A percentile compares a stretch with the other conserved stretches of the same genome.
Conservation (phyloP, 2,797 vertebrate genomes). For the Propithecus deckenii region DNA sequence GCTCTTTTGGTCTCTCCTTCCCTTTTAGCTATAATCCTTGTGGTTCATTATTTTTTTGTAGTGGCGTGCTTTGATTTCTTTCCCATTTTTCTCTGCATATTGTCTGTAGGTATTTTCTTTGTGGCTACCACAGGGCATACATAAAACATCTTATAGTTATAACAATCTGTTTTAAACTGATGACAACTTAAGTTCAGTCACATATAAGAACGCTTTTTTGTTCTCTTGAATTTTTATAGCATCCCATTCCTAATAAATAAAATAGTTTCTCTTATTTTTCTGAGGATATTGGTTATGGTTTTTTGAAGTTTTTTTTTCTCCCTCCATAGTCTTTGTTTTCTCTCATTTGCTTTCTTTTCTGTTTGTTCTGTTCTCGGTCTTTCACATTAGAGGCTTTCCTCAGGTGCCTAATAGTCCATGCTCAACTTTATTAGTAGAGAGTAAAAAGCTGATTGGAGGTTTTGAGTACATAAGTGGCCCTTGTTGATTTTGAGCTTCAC, state of each 20-base stretch:
- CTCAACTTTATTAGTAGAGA: constrained; percentile 12
- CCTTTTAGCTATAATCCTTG: neutral
- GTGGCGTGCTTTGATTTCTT: constrained; percentile 4
- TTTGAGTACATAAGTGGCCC: neutral
- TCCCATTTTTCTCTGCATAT: constrained; percentile 37
- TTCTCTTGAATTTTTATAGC: constrained; percentile 7
- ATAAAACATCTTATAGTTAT: neutral
- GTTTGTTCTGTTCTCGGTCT: neutral
- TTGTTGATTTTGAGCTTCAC: constrained; percentile 39
- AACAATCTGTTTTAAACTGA: constrained; percentile 11
- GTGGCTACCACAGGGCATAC: neutral
- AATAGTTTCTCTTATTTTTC: constrained; percentile 13
- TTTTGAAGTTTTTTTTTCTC: neutral
- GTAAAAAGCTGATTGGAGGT: neutral
- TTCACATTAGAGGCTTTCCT: constrained; percentile 49
- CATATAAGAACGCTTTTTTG: neutral
- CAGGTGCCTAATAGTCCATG: constrained; percentile 18
- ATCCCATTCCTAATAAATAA: neutral
- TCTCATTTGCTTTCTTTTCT: constrained; percentile 30
- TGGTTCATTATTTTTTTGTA: neutral
- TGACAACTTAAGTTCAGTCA: constrained; percentile 8
- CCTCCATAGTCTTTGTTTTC: constrained; percentile 16
- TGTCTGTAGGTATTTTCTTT: constrained; percentile 42
- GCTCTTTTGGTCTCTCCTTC: constrained; percentile 8
- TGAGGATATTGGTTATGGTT: neutral